phyloP scores from a whole-genome alignment of 2,888 invertebrate species.

The Scaptomyza parva region DNA sequence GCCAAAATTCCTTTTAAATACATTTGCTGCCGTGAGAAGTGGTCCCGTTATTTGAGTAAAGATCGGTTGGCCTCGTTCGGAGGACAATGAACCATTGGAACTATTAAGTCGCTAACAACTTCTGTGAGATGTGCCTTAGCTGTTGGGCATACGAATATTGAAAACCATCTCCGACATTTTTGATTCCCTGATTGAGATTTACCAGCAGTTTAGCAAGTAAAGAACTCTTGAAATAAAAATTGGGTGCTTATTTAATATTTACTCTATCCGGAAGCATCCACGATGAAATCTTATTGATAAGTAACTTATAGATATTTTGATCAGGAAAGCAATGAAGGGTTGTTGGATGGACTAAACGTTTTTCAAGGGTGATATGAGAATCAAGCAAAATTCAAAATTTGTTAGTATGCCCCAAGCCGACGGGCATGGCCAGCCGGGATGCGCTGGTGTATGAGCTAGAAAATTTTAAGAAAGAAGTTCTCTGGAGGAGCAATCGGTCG shows the following conservation, averaged over 20 bases:
- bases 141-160: neutral
- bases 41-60: neutral
- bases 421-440: no score
- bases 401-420: no score
- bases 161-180: neutral
- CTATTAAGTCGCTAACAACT: neutral
- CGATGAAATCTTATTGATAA: neutral
- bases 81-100: neutral
- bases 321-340: neutral
- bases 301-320: neutral
- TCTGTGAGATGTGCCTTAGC: neutral
- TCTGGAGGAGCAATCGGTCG: no score
- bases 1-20: no score
- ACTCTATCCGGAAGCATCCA: neutral
- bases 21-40: no score
- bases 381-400: neutral
- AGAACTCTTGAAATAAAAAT: neutral
- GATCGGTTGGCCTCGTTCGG: neutral
- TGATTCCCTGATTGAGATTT: neutral
- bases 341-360: neutral
- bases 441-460: neutral
- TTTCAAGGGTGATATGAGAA: neutral
- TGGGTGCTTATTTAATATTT: neutral
- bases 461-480: no score
- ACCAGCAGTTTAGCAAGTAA: neutral